Evolutionary conservation across 2,797 vertebrate genomes (phyloP).

Genomic region (Carcharodon carcharias): DNA sequence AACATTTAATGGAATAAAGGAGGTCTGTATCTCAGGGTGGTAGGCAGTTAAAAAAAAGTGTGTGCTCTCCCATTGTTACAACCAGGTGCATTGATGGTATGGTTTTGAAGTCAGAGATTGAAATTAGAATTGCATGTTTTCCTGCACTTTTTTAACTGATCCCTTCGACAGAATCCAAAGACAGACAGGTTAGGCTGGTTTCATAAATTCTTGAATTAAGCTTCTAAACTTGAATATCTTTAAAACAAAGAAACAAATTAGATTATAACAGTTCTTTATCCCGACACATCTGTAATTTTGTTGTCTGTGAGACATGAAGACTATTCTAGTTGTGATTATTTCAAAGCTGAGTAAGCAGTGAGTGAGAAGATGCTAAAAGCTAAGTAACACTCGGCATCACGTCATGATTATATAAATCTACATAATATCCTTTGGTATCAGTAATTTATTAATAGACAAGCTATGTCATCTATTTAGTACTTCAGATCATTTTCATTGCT

Average conservation of each 20-base stretch:
- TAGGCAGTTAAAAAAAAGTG: background rate
- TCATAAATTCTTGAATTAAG: background rate
- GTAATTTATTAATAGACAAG: constrained; percentile 4
- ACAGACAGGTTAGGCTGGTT: background rate
- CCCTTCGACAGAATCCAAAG: too few relatives aligned
- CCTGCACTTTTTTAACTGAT: too few relatives aligned
- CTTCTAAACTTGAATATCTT: background rate
- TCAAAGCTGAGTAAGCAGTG: background rate
- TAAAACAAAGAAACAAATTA: background rate
- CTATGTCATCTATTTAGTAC: too few relatives aligned
- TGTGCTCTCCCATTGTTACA: background rate
- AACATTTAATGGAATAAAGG: background rate
- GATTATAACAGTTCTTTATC: background rate
- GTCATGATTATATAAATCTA: background rate
- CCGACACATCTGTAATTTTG: background rate
- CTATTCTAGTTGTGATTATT: background rate
- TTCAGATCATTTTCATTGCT: background rate
- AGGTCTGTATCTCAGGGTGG: too few relatives aligned
- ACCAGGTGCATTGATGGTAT: background rate
- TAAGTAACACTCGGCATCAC: background rate
- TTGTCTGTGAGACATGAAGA: background rate
- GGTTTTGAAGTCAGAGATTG: background rate
- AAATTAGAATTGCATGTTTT: background rate
- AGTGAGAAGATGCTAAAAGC: background rate
- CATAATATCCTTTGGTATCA: background rate